phyloP scores from a whole-genome alignment of 2,888 invertebrate genomes.

The Ormyrus pomaceus region DNA sequence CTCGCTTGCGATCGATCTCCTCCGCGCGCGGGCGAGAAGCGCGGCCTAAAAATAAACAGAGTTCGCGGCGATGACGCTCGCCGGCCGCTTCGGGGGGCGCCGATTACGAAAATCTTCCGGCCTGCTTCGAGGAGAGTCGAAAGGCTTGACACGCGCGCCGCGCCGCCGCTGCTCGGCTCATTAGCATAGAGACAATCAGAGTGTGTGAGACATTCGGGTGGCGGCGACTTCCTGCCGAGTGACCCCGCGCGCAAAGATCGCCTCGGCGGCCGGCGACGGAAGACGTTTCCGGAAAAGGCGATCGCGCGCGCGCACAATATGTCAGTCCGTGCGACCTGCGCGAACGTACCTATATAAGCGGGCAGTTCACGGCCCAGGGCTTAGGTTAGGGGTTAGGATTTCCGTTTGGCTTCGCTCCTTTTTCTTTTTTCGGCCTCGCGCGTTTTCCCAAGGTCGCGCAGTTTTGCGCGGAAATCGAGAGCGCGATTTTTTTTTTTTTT shows the following conservation, averaged over 20 bases:
- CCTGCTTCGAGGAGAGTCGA: constrained; percentile 2
- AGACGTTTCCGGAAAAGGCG: constrained; percentile 71
- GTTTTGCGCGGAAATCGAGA: constrained; percentile 10
- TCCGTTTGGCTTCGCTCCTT: constrained; percentile 61
- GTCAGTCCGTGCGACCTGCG: too few species aligned
- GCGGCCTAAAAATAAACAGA: background rate
- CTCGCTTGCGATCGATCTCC: background rate
- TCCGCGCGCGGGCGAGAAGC: background rate
- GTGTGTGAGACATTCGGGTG: constrained; percentile 71
- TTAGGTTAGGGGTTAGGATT: constrained; percentile 70
- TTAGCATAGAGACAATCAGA: constrained; percentile 74
- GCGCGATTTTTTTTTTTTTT: background rate
- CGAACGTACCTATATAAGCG: constrained; percentile 12
- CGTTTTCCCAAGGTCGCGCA: constrained; percentile 20
- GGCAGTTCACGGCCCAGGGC: constrained; percentile 70
- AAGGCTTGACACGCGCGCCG: background rate
- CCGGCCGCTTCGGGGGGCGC: background rate
- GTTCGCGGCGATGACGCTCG: background rate
- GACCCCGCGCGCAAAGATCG: constrained; percentile 65
- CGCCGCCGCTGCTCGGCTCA: constrained; percentile 55
- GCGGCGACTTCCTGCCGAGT: constrained; percentile 71
- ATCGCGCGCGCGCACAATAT: constrained; percentile 50
- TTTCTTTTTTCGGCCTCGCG: background rate
- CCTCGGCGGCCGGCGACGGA: constrained; percentile 67
- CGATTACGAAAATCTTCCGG: constrained; percentile 46